Base-by-base conservation (phyloP, 2,888 invertebrate genomes). In the Mesopsocus fuscifrons region DNA sequence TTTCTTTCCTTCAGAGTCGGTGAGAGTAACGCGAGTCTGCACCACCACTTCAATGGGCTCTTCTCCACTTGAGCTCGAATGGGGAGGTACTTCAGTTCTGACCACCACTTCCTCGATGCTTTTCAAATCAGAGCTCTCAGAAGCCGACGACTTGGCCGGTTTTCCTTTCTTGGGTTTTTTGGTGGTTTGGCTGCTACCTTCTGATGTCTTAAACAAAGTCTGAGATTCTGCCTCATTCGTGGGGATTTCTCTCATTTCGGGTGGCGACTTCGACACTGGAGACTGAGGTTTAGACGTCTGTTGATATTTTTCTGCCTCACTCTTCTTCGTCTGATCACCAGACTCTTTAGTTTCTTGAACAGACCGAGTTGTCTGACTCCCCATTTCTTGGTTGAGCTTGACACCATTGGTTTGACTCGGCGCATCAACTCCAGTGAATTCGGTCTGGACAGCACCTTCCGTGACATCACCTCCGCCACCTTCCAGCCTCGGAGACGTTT, bases 11-110 rank as follows among this genome's bases (percentile, higher is more conserved):
- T 44, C 41, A 11, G 41, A 8, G 43, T 31, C 42, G 16, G 69
- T 69, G 46, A 74, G 66, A 0, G 70, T 64, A 16, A 73, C 65
- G 46, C 68, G 65, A 31, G 73, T 69, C 51, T 69, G 59, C 21
- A 74, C 62, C 49, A 71, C 68, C n/a, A 74, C 64, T 62, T 74
- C 73, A 49, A 68, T 72, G 11, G 67, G 65, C 49, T 68, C 69
- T 47, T 68, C 69, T 18, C 48, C 44, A 6, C 44, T 44, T 8
- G 44, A 43, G 26, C 18, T 20, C 3, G 20, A 13, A 9, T 26
- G 26, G 11, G 26, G 8, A 6, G 11, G 8, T 11, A 11, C 11
- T 11, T 26, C 26, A 9, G 11, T 11, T 9, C 6, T 6, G 6
- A 11, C 26, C 26, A 26, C 26, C 11, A 26, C 26, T 9, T 6